Base-by-base conservation (phyloP, 2,888 invertebrate genomes). In the Alentia gelatinosa region DNA sequence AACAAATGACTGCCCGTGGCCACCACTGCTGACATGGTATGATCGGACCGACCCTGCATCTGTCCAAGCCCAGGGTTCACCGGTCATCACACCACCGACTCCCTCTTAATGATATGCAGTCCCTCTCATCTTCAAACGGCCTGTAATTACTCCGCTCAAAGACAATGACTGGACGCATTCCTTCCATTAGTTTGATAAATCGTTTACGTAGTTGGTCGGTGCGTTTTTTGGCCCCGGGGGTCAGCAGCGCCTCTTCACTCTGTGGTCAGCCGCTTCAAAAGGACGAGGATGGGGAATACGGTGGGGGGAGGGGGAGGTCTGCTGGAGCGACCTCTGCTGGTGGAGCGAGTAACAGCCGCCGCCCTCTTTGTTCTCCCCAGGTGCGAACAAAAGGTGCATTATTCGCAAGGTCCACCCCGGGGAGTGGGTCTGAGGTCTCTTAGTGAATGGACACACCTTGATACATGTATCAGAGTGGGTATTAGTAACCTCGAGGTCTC, bases 111-210 rank as follows among this genome's bases (percentile, higher is more conserved):
- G 86, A 86, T 42, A 86, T 86, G 86, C 86, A 86, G 7, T 33
- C 35, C 42, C 86, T 86, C 47, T 86, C 86, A 86, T 86, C 86
- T 86, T 86, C 86, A 86, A 86, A 86, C 15, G 50, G 47, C 33
- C 50, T 50, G 50, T 86, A 86, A 86, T 86, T 86, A 50, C 86
- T 86, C 42, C 26, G 33, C 47, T 86, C 86, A 86, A 86, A 86
- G 86, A 86, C 86, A 86, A 86, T 86, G 86, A 86, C 47, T 47
- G 30, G 47, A 86, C 19, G 86, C 86, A 86, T 86, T 86, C 86
- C 50, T 86, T 19, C 47, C 86, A 86, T 86, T 86, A 86, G 86
- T 86, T 86, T 86, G 86, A 86, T 86, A 86, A 86, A 86, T 86
- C 86, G 86, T 47, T 86, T 86, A 86, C 86, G 30, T 47, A 86